Percentiles rank a stretch among this genome's conserved stretches.
These are phyloP conservation scores for Oasisia sp. DNA, from an alignment of 2,888 invertebrate genomes.

Conservation along the genomic window DNA sequence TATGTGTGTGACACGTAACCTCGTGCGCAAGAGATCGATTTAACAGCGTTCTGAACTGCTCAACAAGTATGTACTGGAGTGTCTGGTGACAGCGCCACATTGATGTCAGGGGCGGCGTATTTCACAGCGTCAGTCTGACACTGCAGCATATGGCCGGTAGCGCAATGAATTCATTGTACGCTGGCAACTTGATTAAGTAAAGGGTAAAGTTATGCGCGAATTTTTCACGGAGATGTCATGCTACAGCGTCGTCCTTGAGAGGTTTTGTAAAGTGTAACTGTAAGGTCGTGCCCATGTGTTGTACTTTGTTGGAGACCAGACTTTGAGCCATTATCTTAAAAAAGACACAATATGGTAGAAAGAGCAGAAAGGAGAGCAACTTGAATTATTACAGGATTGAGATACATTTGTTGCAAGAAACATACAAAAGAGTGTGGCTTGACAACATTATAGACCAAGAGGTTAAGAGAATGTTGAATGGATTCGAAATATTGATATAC, in stretches of 20 bases:
- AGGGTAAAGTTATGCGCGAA: not conserved
- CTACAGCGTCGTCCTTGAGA: too few relatives aligned
- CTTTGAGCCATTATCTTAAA: too few relatives aligned
- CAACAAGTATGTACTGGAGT: not conserved
- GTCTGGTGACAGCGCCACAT: not conserved
- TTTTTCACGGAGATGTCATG: not conserved
- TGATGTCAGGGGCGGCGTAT: not conserved
- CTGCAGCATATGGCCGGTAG: not conserved
- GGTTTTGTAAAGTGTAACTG: not conserved
- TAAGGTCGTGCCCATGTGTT: not conserved
- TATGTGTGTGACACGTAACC: not conserved
- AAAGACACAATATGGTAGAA: too few relatives aligned
- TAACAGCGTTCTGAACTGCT: not conserved
- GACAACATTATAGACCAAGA: too few relatives aligned
- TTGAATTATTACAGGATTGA: too few relatives aligned
- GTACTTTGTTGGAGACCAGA: too few relatives aligned
- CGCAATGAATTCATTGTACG: not conserved
- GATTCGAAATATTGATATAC: too few relatives aligned
- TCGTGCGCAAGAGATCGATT: not conserved
- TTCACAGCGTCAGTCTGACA: not conserved
- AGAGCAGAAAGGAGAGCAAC: too few relatives aligned
- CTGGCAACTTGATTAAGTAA: not conserved
- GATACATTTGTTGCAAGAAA: too few relatives aligned
- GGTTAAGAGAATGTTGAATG: too few relatives aligned
- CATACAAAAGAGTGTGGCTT: too few relatives aligned